Evolutionary conservation across 2,113 vertebrate species (phyloP).

Genomic region (Aythya baeri): DNA sequence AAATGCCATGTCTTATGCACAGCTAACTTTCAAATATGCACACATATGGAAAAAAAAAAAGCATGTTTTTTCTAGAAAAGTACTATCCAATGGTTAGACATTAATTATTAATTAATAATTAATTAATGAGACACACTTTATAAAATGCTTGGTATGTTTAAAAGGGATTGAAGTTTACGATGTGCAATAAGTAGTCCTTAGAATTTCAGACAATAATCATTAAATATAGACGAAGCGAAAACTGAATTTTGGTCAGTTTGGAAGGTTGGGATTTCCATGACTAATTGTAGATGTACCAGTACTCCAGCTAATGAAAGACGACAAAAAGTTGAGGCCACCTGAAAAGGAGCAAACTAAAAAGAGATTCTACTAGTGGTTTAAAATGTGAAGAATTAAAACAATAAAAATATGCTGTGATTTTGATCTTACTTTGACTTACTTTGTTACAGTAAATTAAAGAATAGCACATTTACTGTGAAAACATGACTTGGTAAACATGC

Average conservation of each 20-base stretch:
- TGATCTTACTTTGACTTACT: neutral
- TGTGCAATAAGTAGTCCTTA: neutral
- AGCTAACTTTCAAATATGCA: neutral
- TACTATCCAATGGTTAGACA: neutral
- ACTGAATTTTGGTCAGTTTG: neutral
- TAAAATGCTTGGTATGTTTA: neutral
- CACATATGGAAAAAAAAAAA: neutral
- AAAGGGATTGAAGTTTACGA: neutral
- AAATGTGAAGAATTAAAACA: neutral
- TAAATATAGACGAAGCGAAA: too few species aligned
- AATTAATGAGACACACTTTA: neutral
- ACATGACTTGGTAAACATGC: neutral
- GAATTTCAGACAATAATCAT: neutral
- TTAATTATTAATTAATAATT: too few species aligned
- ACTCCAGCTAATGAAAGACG: neutral
- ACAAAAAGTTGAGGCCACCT: neutral
- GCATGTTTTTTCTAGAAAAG: neutral
- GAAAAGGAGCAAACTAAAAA: neutral
- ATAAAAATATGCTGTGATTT: neutral
- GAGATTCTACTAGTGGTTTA: neutral
- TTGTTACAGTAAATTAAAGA: neutral
- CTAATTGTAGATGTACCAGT: neutral
- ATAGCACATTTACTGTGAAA: neutral
- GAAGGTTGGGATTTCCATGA: neutral
- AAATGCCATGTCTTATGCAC: neutral